phyloP scores from a whole-genome alignment of 1,140 invertebrate genomes.

The Drosophila nannoptera region DNA sequence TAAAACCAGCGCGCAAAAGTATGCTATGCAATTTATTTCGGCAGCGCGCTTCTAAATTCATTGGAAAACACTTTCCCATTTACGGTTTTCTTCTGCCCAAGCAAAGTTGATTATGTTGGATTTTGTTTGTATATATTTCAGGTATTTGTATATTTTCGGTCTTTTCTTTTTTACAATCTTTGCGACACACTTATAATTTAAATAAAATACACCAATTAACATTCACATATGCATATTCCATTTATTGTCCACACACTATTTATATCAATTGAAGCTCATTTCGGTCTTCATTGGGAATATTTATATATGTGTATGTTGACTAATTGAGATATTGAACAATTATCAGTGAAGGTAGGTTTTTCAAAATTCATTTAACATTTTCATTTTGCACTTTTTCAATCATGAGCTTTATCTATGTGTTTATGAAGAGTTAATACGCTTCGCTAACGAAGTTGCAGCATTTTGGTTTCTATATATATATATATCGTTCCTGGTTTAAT shows the following conservation, averaged over 20 bases:
- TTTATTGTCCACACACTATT: slow-evolving; percentile 69
- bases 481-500: slow-evolving; percentile 49
- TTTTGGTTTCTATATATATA: slow-evolving; percentile 60
- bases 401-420: slow-evolving; percentile 53
- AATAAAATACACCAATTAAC: slow-evolving; percentile 59
- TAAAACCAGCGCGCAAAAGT: no score
- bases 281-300: slow-evolving; percentile 28
- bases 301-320: slow-evolving; percentile 23
- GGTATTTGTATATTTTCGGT: slow-evolving; percentile 54
- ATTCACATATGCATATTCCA: slow-evolving; percentile 56
- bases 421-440: slow-evolving; percentile 20
- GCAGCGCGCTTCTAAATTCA: no score
- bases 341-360: slow-evolving; percentile 40
- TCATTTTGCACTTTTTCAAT: slow-evolving; percentile 19
- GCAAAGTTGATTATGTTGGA: not conserved
- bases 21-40: no score
- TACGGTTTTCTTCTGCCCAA: no score
- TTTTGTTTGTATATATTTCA: slow-evolving; percentile 7
- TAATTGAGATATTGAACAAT: slow-evolving; percentile 43
- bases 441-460: slow-evolving; percentile 61
- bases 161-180: slow-evolving; percentile 64
- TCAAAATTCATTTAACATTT: slow-evolving; percentile 34
- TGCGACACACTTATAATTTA: slow-evolving; percentile 42
- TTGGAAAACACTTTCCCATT: no score
- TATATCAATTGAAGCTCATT: slow-evolving; percentile 64